Base-by-base conservation (phyloP, 2,888 invertebrate genomes). In the Halictus quadricinctus region DNA sequence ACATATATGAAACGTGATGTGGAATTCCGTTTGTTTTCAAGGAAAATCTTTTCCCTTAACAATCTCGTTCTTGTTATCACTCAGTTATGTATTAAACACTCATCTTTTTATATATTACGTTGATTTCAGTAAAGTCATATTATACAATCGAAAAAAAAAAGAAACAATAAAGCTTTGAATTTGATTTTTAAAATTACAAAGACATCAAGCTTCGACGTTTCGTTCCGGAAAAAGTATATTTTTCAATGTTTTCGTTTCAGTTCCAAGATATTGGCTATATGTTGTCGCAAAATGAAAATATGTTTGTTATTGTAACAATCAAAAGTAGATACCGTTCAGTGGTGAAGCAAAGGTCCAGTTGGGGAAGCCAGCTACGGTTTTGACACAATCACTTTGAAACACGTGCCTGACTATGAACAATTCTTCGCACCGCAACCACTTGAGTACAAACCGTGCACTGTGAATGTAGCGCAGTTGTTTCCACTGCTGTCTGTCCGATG, bases 341-440 rank as follows among this genome's bases (percentile, higher is more conserved):
- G 76, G 41, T 43, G 77, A 84, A 80, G 60, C 36, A 13, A 58
- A 43, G 25, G 64, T 73, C 78, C 66, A 25, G 50, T 41, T 54
- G 72, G 66, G 75, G 58, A 76, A 58, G 70, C 86, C 76, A 50
- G 77, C 77, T n/a, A 41, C 70, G 15, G 72, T 60, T 64, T 77
- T 60, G 25, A 69, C 73, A 70, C 78, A 74, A 86, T 84, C 60
- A 86, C 85, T 85, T 69, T n/a, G 75, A 41, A 81, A 89, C 91
- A 91, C 90, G 91, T 91, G 91, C 87, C 81, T 76, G 72, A 76
- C 82, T 74, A 86, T 79, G 76, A 80, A 89, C 82, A 79, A 81
- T 74, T 85, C 80, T 85, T 85, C 60, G 25, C 54, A 79, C 86
- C 85, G 80, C 72, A 80, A 85, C 87, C 79, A 89, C 83, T 89